A percentile compares a stretch with the other conserved stretches of the same genome.
These are phyloP conservation scores for Zaprionus bogoriensis DNA, from an alignment of 2,888 invertebrate species.

Conservation along the genomic window DNA sequence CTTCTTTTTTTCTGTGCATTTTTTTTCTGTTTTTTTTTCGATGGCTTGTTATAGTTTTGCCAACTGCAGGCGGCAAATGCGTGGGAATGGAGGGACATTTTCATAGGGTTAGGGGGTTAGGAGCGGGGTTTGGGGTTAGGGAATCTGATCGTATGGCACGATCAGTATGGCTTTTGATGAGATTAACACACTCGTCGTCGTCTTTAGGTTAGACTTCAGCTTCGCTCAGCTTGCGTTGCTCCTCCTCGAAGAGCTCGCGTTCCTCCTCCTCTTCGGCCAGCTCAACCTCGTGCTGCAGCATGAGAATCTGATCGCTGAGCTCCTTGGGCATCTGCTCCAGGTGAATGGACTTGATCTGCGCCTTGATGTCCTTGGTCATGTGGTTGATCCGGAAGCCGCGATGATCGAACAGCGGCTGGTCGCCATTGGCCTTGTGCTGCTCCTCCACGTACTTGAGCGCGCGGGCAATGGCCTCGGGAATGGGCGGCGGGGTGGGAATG, in stretches of 20 bases:
- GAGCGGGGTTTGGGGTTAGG: slow-evolving; percentile 3
- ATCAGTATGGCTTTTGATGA: slow-evolving; percentile 49
- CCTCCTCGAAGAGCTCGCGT: slow-evolving; percentile 32
- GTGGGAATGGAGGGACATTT: slow-evolving; percentile 52
- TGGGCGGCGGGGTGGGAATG: slow-evolving; percentile 89
- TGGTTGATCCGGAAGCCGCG: slow-evolving; percentile 80
- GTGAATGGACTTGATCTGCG: slow-evolving; percentile 69
- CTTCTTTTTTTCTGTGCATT: slow-evolving; percentile 31
- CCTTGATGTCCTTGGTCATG: slow-evolving; percentile 75
- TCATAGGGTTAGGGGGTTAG: slow-evolving; percentile 11
- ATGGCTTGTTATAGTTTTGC: slow-evolving; percentile 72
- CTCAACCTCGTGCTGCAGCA: slow-evolving; percentile 74
- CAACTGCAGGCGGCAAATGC: slow-evolving; percentile 54
- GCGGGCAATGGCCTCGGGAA: slow-evolving; percentile 88
- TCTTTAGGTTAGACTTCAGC: slow-evolving; percentile 3
- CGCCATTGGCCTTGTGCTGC: slow-evolving; percentile 80
- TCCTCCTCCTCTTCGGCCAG: slow-evolving; percentile 65
- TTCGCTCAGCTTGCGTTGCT: too few species aligned
- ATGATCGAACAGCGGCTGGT: slow-evolving; percentile 75
- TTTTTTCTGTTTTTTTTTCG: slow-evolving; percentile 44
- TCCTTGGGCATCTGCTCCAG: slow-evolving; percentile 69
- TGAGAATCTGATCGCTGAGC: slow-evolving; percentile 62
- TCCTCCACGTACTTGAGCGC: slow-evolving; percentile 87
- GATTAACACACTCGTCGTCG: background rate
- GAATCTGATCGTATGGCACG: slow-evolving; percentile 26